phyloP scores from a whole-genome alignment of 2,888 invertebrate genomes.

The Dione vanillae region DNA sequence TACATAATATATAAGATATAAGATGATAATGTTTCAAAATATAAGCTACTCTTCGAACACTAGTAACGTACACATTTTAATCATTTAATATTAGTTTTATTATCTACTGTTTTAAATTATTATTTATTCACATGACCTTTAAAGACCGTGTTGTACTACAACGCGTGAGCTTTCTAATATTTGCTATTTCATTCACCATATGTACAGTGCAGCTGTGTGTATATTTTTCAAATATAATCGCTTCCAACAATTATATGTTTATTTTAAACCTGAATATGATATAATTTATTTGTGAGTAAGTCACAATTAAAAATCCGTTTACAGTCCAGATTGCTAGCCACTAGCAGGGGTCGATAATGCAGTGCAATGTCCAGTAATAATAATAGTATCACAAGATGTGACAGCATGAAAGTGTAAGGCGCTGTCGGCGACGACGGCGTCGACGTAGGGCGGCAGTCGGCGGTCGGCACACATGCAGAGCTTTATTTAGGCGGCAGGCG shows the following conservation, averaged over 20 bases:
- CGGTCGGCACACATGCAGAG: slow-evolving; percentile 73
- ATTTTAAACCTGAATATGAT: too few relatives aligned
- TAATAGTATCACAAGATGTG: slow-evolving; percentile 47
- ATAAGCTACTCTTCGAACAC: neutral
- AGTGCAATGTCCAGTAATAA: slow-evolving; percentile 18
- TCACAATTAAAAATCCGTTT: neutral
- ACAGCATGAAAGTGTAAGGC: slow-evolving; percentile 53
- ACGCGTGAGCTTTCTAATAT: neutral
- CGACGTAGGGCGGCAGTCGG: slow-evolving; percentile 70
- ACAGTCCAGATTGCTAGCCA: slow-evolving; percentile 7
- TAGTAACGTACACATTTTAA: neutral
- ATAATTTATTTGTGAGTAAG: neutral
- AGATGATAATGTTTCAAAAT: too few relatives aligned
- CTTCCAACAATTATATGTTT: neutral
- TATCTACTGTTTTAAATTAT: neutral
- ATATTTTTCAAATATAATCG: neutral
- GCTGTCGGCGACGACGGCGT: slow-evolving; percentile 52
- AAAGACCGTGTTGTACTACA: neutral
- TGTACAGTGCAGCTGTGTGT: neutral
- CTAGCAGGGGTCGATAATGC: neutral
- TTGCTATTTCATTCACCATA: too few relatives aligned
- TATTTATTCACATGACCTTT: neutral
- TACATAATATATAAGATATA: too few relatives aligned
- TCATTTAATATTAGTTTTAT: neutral
- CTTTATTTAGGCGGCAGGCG: slow-evolving; percentile 82